Conservation (phyloP, 2,113 vertebrate species). For the Procapra przewalskii region DNA sequence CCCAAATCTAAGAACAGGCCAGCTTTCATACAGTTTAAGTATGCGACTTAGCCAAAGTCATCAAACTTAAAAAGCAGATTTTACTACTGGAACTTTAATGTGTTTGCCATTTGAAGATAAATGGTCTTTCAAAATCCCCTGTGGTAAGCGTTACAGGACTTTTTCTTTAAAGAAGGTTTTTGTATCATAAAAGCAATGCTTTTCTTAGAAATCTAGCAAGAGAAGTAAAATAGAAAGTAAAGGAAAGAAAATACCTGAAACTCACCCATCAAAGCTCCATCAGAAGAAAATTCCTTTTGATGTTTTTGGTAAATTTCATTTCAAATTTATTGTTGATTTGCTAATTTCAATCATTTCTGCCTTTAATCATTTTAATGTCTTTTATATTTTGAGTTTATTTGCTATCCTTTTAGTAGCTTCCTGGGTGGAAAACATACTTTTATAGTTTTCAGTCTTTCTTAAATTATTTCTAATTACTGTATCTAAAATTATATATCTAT, state of each 20-base stretch:
- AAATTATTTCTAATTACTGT: neutral
- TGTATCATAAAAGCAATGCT: neutral
- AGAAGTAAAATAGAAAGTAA: neutral
- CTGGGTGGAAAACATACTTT: neutral
- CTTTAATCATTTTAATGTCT: neutral
- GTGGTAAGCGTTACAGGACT: neutral
- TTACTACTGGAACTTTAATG: neutral
- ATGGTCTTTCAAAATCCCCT: neutral
- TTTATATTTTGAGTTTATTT: neutral
- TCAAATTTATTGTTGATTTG: neutral
- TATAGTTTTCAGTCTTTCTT: neutral
- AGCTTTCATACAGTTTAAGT: neutral
- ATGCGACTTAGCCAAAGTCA: neutral
- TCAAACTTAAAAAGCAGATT: neutral
- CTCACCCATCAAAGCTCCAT: neutral
- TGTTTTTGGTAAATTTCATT: conserved; percentile 28
- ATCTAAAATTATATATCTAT: neutral
- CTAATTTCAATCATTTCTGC: neutral
- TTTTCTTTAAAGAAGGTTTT: neutral
- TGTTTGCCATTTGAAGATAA: conserved; percentile 21
- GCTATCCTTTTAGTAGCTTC: neutral
- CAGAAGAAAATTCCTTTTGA: neutral
- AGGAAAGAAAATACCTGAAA: neutral
- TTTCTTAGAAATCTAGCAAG: neutral
- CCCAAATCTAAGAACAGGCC: neutral